Percentiles rank a stretch among this genome's conserved stretches.
phyloP scores from a whole-genome alignment of 2,113 vertebrate species.

The Nettapus auritus region DNA sequence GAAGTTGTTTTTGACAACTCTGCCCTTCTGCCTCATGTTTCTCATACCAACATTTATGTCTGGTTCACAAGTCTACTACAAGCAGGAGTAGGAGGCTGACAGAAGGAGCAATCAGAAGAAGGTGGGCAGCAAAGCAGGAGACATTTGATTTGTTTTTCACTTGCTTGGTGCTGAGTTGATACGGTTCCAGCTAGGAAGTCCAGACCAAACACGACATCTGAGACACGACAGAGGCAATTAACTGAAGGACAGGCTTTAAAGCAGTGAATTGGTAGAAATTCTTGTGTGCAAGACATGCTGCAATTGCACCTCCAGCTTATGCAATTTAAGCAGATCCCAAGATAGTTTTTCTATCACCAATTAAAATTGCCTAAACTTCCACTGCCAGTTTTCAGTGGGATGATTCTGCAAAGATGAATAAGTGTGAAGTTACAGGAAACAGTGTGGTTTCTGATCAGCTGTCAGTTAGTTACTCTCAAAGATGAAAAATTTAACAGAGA shows the following conservation, averaged over 20 bases:
- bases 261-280: neutral
- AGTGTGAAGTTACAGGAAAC: conserved; percentile 56
- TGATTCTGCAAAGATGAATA: conserved; percentile 40
- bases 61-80: neutral
- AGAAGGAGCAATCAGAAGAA: conserved; percentile 15
- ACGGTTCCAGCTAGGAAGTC: neutral
- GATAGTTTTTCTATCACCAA: neutral
- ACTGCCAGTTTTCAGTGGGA: conserved; percentile 26
- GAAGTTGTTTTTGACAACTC: neutral
- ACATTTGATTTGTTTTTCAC: neutral
- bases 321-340: neutral
- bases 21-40: neutral
- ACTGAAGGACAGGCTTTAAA: neutral
- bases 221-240: neutral
- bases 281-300: neutral
- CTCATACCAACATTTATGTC: neutral
- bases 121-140: neutral
- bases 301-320: neutral
- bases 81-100: neutral
- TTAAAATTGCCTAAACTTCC: conserved; percentile 15
- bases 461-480: neutral
- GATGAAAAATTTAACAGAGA: neutral
- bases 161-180: neutral
- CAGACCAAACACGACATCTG: neutral
- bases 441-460: conserved; percentile 11